Base-by-base conservation (phyloP, 2,888 invertebrate genomes). In the Drosophila kanekoi region DNA sequence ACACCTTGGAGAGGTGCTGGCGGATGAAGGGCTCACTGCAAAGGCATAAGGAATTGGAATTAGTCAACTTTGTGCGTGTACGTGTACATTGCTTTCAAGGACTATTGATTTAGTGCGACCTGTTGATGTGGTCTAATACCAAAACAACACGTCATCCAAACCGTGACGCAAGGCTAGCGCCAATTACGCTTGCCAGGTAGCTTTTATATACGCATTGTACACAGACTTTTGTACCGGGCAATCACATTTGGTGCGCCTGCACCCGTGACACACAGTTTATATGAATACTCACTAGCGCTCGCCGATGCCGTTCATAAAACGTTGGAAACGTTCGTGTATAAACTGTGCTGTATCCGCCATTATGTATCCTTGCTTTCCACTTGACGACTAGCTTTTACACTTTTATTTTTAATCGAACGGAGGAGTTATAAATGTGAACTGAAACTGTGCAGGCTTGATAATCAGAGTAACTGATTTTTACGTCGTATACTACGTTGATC, bases 1-100 rank as follows among this genome's bases (percentile, higher is more conserved):
- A 99, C 11, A 99, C 99, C 96, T 98, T 98, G 93, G 97, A 97
- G 89, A 99, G 94, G 93, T 99, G 99, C 87, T 95, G 94, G 79
- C 97, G 95, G 38, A 98, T 96, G 78, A 96, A 96, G 35, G 96
- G 95, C 92, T 98, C 98, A 92, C 99, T 99, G 91, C 43, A 72
- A 72, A 60, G n/a, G 43, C 28, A 37, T 41, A 38, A 14, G 33
- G 20, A 18, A 23, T 6, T 40, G 4, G 4, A 10, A 56, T 65
- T 45, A 60, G 23, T 60, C 48, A 53, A 20, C 6, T 28, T 28
- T 37, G 4, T 35, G 11, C 10, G 18, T 45, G 20, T 61, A 43
- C 41, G 32, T 44, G 32, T 63, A 14, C 56, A 43, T 53, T 53
- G 28, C 33, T 41, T 77, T 78, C 76, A 87, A 87, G 81, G 89